phyloP scores from a whole-genome alignment of 2,797 vertebrate species.

The Neomorphus geoffroyi region DNA sequence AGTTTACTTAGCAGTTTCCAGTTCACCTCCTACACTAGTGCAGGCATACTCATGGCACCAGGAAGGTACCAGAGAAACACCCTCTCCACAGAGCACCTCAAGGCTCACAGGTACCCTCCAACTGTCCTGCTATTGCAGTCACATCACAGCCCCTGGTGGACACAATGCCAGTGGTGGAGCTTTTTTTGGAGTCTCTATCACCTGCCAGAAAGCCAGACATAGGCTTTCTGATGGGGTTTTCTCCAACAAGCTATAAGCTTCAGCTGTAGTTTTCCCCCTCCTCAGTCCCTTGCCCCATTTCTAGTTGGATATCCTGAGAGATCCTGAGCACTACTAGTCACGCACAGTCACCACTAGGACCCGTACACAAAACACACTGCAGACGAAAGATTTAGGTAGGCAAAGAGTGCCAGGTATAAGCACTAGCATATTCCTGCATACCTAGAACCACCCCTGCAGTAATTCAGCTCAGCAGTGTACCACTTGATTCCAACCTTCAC shows the following conservation, averaged over 20 bases:
- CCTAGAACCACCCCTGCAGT: not conserved
- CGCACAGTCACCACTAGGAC: not conserved
- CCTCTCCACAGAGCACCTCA: not conserved
- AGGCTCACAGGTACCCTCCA: accelerated
- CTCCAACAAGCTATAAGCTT: not conserved
- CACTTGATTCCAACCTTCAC: not conserved
- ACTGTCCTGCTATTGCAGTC: not conserved
- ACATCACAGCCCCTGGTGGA: not conserved
- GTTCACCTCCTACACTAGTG: not conserved
- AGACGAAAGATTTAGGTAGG: not conserved
- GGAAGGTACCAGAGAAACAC: not conserved
- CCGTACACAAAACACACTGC: not conserved
- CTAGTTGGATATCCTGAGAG: accelerated
- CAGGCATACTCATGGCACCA: not conserved
- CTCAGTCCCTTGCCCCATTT: not conserved
- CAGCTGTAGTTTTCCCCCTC: not conserved
- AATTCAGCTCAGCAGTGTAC: not conserved
- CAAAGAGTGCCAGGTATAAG: not conserved
- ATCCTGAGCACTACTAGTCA: not conserved
- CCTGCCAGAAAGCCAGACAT: not conserved
- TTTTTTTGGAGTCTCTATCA: not conserved
- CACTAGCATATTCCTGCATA: not conserved
- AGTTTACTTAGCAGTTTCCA: not conserved
- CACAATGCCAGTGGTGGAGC: accelerated
- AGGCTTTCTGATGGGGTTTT: not conserved